These are phyloP conservation scores for Cryptocephalus primarius DNA, from an alignment of 2,888 invertebrate species.

Conservation along the genomic window DNA sequence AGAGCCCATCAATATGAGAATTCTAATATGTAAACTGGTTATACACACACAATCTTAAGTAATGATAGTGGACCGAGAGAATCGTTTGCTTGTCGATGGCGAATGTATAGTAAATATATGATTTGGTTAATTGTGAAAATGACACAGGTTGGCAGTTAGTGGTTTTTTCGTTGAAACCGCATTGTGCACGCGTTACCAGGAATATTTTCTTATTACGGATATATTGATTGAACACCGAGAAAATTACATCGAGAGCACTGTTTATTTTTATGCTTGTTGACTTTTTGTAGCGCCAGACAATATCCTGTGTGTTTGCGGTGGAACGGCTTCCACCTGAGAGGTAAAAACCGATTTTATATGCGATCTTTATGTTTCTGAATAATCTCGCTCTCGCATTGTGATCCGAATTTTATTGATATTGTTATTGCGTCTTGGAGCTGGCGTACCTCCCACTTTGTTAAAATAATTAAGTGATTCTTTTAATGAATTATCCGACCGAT, in stretches of 20 bases:
- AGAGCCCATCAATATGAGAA: slow-evolving; percentile 17
- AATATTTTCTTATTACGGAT: slow-evolving; percentile 20
- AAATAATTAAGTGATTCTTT: slow-evolving; percentile 5
- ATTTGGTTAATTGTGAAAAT: slow-evolving; percentile 16
- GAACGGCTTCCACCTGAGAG: slow-evolving; percentile 7
- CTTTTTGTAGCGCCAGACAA: slow-evolving; percentile 18
- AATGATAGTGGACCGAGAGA: slow-evolving; percentile 14
- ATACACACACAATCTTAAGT: slow-evolving; percentile 19
- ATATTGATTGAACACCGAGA: slow-evolving; percentile 25
- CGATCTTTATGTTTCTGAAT: slow-evolving; percentile 14
- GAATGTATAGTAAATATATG: slow-evolving; percentile 5
- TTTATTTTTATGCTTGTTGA: slow-evolving; percentile 15
- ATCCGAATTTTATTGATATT: slow-evolving; percentile 15
- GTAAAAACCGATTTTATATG: slow-evolving; percentile 13
- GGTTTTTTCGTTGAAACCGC: slow-evolving; percentile 22
- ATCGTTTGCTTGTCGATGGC: slow-evolving; percentile 5
- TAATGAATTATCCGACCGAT: neutral
- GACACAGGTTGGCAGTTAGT: slow-evolving; percentile 21
- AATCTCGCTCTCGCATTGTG: slow-evolving; percentile 6
- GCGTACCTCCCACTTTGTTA: slow-evolving; percentile 15
- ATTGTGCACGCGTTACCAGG: slow-evolving; percentile 23
- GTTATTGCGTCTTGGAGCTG: slow-evolving; percentile 13
- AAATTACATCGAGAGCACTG: slow-evolving; percentile 14
- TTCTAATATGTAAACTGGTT: slow-evolving; percentile 22
- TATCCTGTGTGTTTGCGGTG: slow-evolving; percentile 19